Conservation (phyloP, 2,113 vertebrate genomes). For the Meleagris gallopavo region DNA sequence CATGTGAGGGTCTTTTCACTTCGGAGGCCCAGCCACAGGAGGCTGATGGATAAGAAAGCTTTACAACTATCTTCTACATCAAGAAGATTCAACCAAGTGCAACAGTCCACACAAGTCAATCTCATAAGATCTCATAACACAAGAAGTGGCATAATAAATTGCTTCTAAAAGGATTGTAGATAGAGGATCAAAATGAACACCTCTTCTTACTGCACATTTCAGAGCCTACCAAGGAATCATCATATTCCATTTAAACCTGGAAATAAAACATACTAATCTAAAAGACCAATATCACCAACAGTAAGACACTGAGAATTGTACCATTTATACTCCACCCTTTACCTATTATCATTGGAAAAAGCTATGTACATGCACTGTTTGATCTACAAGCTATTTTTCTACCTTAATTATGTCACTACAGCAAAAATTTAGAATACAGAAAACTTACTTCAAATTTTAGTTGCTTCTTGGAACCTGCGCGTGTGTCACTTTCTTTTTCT, state of each 20-base stretch:
- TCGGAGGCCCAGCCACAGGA: background rate
- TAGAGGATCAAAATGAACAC: background rate
- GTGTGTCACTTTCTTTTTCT: slow-evolving; percentile 83
- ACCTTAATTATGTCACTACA: slow-evolving; percentile 23
- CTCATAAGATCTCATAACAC: background rate
- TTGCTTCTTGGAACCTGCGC: slow-evolving; percentile 87
- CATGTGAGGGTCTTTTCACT: background rate
- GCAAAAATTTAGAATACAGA: background rate
- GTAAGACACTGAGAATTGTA: background rate
- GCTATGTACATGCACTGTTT: background rate
- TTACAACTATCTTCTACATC: background rate
- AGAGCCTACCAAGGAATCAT: background rate
- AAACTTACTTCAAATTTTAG: slow-evolving; percentile 96
- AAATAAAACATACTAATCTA: background rate
- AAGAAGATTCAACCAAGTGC: background rate
- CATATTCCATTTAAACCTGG: background rate
- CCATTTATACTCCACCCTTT: background rate
- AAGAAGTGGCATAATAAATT: background rate
- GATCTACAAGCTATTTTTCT: slow-evolving; percentile 44
- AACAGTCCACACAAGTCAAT: background rate
- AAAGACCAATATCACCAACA: background rate
- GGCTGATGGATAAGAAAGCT: background rate
- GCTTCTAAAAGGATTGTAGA: background rate
- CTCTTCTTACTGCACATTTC: background rate
- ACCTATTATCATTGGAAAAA: background rate